Base-by-base conservation (phyloP, 1,140 invertebrate species). In the Psix sp. region DNA sequence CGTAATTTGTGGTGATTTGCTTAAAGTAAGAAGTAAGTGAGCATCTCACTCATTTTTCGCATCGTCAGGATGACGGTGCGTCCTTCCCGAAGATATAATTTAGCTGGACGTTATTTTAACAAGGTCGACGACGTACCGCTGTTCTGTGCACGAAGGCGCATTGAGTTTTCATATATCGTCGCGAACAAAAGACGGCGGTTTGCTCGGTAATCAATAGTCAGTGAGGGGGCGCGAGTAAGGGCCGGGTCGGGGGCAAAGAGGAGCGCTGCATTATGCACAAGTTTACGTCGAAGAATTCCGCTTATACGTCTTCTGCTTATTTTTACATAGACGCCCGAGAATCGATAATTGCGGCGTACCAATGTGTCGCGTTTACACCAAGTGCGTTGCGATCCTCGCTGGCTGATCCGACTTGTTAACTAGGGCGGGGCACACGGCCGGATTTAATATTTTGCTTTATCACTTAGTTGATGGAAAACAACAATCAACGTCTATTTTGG, bases 191-290 rank as follows among this genome's bases (percentile, higher is more conserved):
- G 45, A 49, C 45, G 29, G 1, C 31, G 31, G 31, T 36, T 49
- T 21, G 56, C 43, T 39, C 36, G 36, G 68, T 52, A 72, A 72
- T 72, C 68, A 56, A 72, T 72, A 72, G 38, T 72, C 59, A 43
- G 21, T 20, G 42, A 26, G 40, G 54, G 52, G 21, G 26, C 20
- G 46, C 46, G 31, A 21, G 29, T 14, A 24, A 49, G 31, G 15
- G 35, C 18, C n/a, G 48, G 24, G 29, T 31, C 16, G 17, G 29
- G n/a, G 33, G 63, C 24, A 29, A 45, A 35, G 14, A 38, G 10
- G 21, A 36, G 17, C 16, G n/a, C 42, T 57, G 59, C 51, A 63
- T 72, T 49, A 72, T 65, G 52, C 51, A 72, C 36, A 63, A 62
- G 36, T 59, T 49, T 16, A 33, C 38, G 57, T 18, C 24, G 31